phyloP scores from a whole-genome alignment of 2,888 invertebrate genomes.

The Neoaliturus tenellus region DNA sequence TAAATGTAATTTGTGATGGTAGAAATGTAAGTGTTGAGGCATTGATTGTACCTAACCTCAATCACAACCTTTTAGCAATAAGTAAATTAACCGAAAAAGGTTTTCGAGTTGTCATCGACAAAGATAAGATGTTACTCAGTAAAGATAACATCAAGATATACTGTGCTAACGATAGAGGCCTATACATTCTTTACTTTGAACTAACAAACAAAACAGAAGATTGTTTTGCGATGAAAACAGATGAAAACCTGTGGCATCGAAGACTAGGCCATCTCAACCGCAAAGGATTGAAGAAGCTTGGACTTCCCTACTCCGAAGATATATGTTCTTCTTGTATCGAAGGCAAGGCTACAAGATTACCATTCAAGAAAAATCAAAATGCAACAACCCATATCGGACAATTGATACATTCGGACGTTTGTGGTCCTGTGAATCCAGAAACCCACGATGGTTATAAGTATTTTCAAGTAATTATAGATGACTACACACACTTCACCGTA shows the following conservation, averaged over 20 bases:
- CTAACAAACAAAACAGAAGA: not conserved
- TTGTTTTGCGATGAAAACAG: too few relatives aligned
- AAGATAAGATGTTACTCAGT: not conserved
- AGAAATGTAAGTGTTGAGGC: slow-evolving; percentile 9
- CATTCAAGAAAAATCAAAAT: slow-evolving; percentile 13
- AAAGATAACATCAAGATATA: not conserved
- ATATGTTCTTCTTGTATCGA: not conserved
- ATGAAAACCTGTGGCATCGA: slow-evolving; percentile 48
- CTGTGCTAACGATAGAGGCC: not conserved
- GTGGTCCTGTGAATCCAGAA: slow-evolving; percentile 65
- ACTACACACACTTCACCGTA: slow-evolving; percentile 65
- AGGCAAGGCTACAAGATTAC: slow-evolving; percentile 24
- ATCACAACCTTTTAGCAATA: slow-evolving; percentile 39
- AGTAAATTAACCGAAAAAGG: not conserved
- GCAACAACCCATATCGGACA: slow-evolving; percentile 59
- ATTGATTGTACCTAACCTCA: slow-evolving; percentile 20
- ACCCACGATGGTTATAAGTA: slow-evolving; percentile 62
- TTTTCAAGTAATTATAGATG: slow-evolving; percentile 67
- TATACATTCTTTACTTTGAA: not conserved
- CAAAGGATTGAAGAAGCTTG: too few relatives aligned
- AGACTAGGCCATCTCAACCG: slow-evolving; percentile 36
- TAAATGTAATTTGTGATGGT: not conserved
- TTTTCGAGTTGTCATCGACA: not conserved
- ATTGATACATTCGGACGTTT: slow-evolving; percentile 64
- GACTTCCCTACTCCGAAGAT: not conserved